Evolutionary conservation across 2,113 vertebrate species (phyloP), one percentile per base, ranked within the genome.

Genomic region (Athene noctua): DNA sequence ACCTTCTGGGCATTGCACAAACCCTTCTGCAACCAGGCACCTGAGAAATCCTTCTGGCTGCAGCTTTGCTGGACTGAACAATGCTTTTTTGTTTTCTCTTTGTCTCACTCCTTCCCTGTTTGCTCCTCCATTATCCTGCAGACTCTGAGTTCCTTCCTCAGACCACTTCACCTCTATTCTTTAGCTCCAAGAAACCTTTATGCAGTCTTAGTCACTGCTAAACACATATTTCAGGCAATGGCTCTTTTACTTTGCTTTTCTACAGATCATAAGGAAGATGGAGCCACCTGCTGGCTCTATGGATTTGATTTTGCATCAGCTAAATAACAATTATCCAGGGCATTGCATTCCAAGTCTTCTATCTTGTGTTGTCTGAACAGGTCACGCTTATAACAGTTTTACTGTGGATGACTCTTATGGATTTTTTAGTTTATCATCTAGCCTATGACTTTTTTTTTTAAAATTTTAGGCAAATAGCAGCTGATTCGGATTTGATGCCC

Each of bases 281-380:
- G 89, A 62, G 97, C 96, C 97, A 97, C 62, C 96, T 97, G 54
- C 80, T 96, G 97, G 97, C 54, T 68, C 22, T 15, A 8, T 2
- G 42, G 65, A n/a, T 75, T 92, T 44, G 6, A 18, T 68, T 49
- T 9, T 12, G 34, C 74, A 40, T 27, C 59, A 93, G 40, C 7
- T 42, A 67, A 66, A 54, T 12, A 80, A 55, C n/a, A 32, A 19
- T 59, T 42, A 72, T 2, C 8, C 27, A 10, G 19, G 9, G 17
- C 9, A 10, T 5, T 21, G 11, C 51, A 38, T 51, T 63, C 72
- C 18, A 38, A 2, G 65, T 70, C 32, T 85, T 86, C 19, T 40
- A 47, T 23, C 40, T 36, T 54, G 46, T 6, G 8, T 44, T 86
- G 26, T 49, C 15, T 51, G 40, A 88, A 78, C 26, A 15, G 4